Evolutionary conservation across 2,888 invertebrate species (phyloP).

Genomic region (Chirona hameri): DNA sequence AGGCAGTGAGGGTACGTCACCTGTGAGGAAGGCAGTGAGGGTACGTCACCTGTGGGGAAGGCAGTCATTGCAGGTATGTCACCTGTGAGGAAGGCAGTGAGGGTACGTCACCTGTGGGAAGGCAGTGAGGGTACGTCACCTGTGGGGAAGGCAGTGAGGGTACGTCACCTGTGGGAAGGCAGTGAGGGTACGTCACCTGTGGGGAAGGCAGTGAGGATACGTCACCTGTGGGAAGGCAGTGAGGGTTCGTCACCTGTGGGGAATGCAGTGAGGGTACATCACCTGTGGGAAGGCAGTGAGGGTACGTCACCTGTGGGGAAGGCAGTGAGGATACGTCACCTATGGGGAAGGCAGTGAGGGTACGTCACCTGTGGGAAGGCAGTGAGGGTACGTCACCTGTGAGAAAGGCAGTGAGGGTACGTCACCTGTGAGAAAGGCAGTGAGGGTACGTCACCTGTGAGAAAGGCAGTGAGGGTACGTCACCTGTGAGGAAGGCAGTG

Average conservation of each 20-base stretch:
- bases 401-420: conserved; percentile 90
- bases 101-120: conserved; percentile 61
- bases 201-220: no score
- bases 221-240: conserved; percentile 78
- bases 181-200: conserved; percentile 61
- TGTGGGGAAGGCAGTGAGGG: no score
- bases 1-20: conserved; percentile 77
- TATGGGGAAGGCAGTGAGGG: conserved; percentile 92
- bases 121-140: conserved; percentile 71
- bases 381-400: conserved; percentile 52
- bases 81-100: no score
- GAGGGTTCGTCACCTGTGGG: conserved; percentile 50
- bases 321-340: conserved; percentile 30
- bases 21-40: no score
- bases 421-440: no score
- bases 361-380: no score
- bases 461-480: conserved; percentile 91
- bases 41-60: conserved; percentile 65
- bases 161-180: conserved; percentile 69
- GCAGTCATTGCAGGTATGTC: no score
- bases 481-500: no score
- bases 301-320: conserved; percentile 35
- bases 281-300: conserved; percentile 85
- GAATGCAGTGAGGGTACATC: no score
- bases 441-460: conserved; percentile 56